These are phyloP conservation scores for Drosophila picticornis DNA, from an alignment of 2,888 invertebrate species.

Conservation along the genomic window DNA sequence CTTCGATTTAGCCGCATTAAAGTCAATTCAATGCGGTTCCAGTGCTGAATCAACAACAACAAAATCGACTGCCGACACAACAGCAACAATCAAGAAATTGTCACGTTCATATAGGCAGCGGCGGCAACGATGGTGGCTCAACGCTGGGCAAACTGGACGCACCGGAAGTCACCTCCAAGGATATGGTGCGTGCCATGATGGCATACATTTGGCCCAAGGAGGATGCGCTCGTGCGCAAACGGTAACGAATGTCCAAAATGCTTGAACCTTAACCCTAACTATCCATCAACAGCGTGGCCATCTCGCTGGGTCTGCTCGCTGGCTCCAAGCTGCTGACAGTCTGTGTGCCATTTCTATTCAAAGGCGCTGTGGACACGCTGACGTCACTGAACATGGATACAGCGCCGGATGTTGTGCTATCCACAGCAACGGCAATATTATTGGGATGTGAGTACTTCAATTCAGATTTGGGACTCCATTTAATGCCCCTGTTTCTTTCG, in stretches of 20 bases:
- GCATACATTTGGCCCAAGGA: slow-evolving; percentile 98
- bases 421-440: slow-evolving; percentile 92
- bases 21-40: slow-evolving; percentile 85
- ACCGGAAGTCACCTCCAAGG: slow-evolving; percentile 88
- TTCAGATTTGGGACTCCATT: background rate
- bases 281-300: slow-evolving; percentile 90
- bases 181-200: slow-evolving; percentile 95
- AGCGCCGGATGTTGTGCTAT: slow-evolving; percentile 92
- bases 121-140: slow-evolving; percentile 86
- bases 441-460: slow-evolving; percentile 90
- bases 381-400: slow-evolving; percentile 89
- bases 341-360: slow-evolving; percentile 97
- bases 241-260: slow-evolving; percentile 51
- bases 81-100: slow-evolving; percentile 88
- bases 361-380: slow-evolving; percentile 92
- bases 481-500: background rate
- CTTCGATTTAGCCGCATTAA: slow-evolving; percentile 84
- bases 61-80: slow-evolving; percentile 57
- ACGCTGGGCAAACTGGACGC: slow-evolving; percentile 88
- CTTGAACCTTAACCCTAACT: slow-evolving; percentile 85
- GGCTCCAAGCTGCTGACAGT: slow-evolving; percentile 96
- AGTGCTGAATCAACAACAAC: slow-evolving; percentile 46
- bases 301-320: slow-evolving; percentile 92
- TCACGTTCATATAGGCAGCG: slow-evolving; percentile 94
- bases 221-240: slow-evolving; percentile 82